These are phyloP conservation scores for Tethea ocularis DNA, from an alignment of 2,888 invertebrate species.

Conservation along the genomic window DNA sequence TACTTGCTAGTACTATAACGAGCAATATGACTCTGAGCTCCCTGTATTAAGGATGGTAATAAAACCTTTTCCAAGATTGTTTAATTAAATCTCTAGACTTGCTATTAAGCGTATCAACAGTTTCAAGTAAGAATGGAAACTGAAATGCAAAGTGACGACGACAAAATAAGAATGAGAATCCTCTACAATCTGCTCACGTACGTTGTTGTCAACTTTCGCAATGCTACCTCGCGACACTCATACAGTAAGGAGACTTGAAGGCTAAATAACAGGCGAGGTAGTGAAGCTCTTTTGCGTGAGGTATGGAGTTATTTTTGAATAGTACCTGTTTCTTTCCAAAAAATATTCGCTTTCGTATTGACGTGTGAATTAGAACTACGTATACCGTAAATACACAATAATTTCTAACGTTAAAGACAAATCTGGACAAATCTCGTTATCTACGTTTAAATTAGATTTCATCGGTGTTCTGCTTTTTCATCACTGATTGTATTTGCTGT, in stretches of 20 bases:
- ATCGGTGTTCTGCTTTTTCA: not conserved
- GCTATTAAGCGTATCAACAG: slow-evolving; percentile 22
- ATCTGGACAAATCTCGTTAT: not conserved
- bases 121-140: slow-evolving; percentile 59
- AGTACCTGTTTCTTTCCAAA: not conserved
- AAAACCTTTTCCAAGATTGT: slow-evolving; percentile 41
- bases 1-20: slow-evolving; percentile 28
- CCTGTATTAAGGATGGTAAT: slow-evolving; percentile 31
- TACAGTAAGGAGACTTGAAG: slow-evolving; percentile 74
- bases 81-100: slow-evolving; percentile 35
- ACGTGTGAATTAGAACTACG: not conserved
- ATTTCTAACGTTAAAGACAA: not conserved
- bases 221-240: slow-evolving; percentile 73
- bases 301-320: slow-evolving; percentile 23
- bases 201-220: slow-evolving; percentile 80
- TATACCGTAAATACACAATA: not conserved
- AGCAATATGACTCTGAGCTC: slow-evolving; percentile 33
- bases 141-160: slow-evolving; percentile 59
- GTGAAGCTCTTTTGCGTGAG: slow-evolving; percentile 56
- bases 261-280: slow-evolving; percentile 65
- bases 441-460: not conserved
- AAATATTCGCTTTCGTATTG: not conserved
- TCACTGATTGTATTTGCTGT: not conserved
- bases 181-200: slow-evolving; percentile 74
- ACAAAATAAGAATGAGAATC: slow-evolving; percentile 62